Base-by-base conservation (phyloP, 1,140 invertebrate species). In the Cecropterus lyciades region DNA sequence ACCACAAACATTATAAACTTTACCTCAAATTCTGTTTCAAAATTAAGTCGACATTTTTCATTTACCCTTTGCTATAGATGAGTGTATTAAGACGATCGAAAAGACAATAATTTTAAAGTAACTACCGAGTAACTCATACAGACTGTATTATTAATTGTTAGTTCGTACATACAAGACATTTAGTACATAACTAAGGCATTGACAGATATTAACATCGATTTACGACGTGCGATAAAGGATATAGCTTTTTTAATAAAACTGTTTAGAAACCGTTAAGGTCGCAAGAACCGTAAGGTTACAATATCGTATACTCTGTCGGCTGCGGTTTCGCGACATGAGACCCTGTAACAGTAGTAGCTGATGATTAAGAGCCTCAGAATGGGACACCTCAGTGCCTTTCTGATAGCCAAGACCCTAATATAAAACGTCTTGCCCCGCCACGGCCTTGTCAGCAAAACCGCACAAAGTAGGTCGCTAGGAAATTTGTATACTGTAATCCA, bases 401-500 rank as follows among this genome's bases (percentile, higher is more conserved):
- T 84, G 85, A 88, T 55, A 67, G 68, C 48, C 65, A 59, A 72
- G 81, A 73, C 85, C 85, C 82, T 85, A 88, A 88, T 88, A 77
- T 33, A 65, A 13, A 20, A 17, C 33, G 82, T 82, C 56, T 49
- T 55, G 65, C 49, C 27, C 51, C 59, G 70, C 79, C 85, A 59
- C 85, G 83, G 76, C 85, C 85, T 88, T 86, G 85, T 85, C 77
- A 76, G 69, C 72, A 67, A 69, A 69, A 82, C 75, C 77, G 65
- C 77, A 77, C 65, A 66, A 79, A 73, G 70, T 80, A 78, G 75
- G 75, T 78, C 72, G 70, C 55, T 62, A 57, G 49, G 64, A 40
- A 52, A 55, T 49, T 59, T 72, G 20, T 60, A 60, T 60, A 60
- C 45, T 60, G 57, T 60, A 60, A 60, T 60, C 45, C 15, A 60